Percentiles rank a stretch among this genome's conserved stretches.
phyloP scores from a whole-genome alignment of 2,113 vertebrate species.

The Acrocephalus arundinaceus region DNA sequence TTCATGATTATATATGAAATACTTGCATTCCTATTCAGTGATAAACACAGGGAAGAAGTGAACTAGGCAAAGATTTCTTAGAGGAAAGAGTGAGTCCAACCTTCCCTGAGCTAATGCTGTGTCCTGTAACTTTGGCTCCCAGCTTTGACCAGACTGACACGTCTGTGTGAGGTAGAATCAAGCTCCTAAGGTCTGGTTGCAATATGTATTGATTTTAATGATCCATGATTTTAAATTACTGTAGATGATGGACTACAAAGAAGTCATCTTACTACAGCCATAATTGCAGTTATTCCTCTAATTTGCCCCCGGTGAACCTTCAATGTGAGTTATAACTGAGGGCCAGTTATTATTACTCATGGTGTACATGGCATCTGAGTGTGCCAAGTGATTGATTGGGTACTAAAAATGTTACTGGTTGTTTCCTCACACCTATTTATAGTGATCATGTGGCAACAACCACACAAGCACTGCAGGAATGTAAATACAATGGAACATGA shows the following conservation, averaged over 20 bases:
- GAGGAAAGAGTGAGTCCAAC: neutral
- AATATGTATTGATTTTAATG: conserved; percentile 20
- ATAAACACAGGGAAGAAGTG: neutral
- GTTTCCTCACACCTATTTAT: neutral
- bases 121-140: neutral
- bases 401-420: neutral
- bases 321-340: neutral
- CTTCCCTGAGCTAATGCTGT: neutral
- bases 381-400: neutral
- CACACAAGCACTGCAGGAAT: neutral
- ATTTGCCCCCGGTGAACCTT: neutral
- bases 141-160: neutral
- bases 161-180: neutral
- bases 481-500: neutral
- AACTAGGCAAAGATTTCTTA: neutral
- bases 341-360: neutral
- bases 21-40: neutral
- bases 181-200: neutral
- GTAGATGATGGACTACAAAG: neutral
- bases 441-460: neutral
- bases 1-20: neutral
- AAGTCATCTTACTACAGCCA: neutral
- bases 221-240: neutral
- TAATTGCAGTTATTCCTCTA: neutral
- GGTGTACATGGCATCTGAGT: neutral